A percentile compares a stretch with the other conserved stretches of the same genome.
Evolutionary conservation across 2,888 invertebrate genomes (phyloP).

Genomic region (Mycalesis mineus): DNA sequence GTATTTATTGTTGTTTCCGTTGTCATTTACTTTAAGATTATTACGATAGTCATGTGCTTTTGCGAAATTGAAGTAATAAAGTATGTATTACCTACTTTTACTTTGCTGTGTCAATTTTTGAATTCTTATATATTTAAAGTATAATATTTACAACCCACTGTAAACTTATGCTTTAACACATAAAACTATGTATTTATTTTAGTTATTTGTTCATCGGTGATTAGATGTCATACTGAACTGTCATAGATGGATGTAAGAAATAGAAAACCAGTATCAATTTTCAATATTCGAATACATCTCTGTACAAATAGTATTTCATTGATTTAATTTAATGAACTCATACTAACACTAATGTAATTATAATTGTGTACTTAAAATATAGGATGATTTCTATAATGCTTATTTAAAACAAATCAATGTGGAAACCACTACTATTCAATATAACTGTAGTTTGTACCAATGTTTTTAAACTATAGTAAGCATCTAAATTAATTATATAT

Average conservation of each 20-base stretch:
- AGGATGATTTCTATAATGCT: too few species aligned
- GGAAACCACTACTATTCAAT: too few species aligned
- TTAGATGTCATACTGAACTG: constrained; percentile 16
- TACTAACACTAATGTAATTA: too few species aligned
- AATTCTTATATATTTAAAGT: too few species aligned
- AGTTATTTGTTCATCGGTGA: constrained; percentile 18
- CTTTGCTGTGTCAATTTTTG: not conserved
- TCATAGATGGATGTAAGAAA: constrained; percentile 20
- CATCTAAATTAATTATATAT: too few species aligned
- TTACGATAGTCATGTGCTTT: not conserved
- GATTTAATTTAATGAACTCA: too few species aligned
- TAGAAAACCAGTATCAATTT: constrained; percentile 16
- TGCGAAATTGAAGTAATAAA: not conserved
- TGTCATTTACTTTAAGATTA: not conserved
- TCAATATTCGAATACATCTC: constrained; percentile 11
- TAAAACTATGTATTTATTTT: too few species aligned
- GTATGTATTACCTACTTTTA: not conserved
- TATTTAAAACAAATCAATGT: too few species aligned
- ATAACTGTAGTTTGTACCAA: too few species aligned
- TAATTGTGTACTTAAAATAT: too few species aligned
- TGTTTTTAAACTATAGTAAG: too few species aligned
- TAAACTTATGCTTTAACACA: too few species aligned
- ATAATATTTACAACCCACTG: not conserved
- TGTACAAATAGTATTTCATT: not conserved
- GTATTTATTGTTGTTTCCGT: not conserved